Evolutionary conservation across 2,113 vertebrate genomes (phyloP), one percentile per base, ranked within the genome.

Genomic region (Pterocles orientalis): DNA sequence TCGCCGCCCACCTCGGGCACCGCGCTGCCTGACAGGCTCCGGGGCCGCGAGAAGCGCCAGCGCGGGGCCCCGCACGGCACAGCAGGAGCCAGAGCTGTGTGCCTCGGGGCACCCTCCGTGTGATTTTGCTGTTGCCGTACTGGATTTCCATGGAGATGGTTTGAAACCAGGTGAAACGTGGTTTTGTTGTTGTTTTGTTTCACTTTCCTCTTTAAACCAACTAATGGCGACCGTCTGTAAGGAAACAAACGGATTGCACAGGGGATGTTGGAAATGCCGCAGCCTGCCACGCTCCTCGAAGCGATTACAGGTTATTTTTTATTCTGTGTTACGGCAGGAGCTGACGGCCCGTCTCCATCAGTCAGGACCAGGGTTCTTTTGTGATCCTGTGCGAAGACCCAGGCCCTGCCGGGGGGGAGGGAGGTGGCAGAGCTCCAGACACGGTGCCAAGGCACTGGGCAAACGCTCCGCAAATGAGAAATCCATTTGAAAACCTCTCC

Each of bases 381-480:
- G 51, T 54, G 23, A 62, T 61, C 24, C 64, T 8, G 5, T 36
- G 66, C 57, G 43, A 71, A 80, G 48, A 79, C n/a, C 34, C 70
- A 11, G 57, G 64, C 39, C 53, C 21, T 0, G 4, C 4, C 10
- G 7, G 3, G 2, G 0, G 29, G 41, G 43, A 17, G 25, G n/a
- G 61, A 71, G 43, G 54, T 54, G 61, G 78, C 79, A 82, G 82
- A 89, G 70, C 51, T 87, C 51, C 65, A 48, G 61, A 19, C 9
- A 2, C 0, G 0, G 12, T 48, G 69, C 41, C 0, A 1, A 65
- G 33, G 34, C 3, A 1, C 69, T 24, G 58, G 14, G 48, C 53
- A 82, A 39, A 48, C 0, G 2, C 12, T 78, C 18, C 43, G 23
- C 50, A 34, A 24, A 66, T 0, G 1, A 86, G 26, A 47, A 90